These are phyloP conservation scores for Phocides pigmalion DNA, from an alignment of 1,140 invertebrate species.

Conservation along the genomic window DNA sequence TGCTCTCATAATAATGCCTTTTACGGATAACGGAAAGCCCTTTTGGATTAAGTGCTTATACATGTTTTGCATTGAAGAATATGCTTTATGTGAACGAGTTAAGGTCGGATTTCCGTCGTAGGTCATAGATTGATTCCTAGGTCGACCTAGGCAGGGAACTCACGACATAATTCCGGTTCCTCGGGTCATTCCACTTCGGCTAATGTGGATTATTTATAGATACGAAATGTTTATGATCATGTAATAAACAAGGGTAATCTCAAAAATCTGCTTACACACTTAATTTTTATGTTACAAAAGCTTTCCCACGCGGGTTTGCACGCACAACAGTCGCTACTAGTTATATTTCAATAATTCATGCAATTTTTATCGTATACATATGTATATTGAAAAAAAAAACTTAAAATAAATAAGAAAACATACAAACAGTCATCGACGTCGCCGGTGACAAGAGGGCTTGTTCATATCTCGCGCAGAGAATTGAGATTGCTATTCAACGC, in stretches of 20 bases:
- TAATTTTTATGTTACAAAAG: too few species aligned
- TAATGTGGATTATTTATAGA: constrained; percentile 26
- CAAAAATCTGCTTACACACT: too few species aligned
- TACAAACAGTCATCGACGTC: too few species aligned
- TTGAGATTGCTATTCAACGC: too few species aligned
- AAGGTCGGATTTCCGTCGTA: constrained; percentile 16
- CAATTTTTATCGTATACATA: too few species aligned
- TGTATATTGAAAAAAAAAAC: too few species aligned
- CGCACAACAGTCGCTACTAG: too few species aligned
- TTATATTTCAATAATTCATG: too few species aligned
- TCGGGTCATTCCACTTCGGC: constrained; percentile 41
- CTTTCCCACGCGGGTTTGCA: too few species aligned
- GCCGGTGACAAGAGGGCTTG: too few species aligned
- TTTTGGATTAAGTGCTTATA: constrained; percentile 24
- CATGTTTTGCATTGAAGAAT: constrained; percentile 6
- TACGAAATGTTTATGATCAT: constrained; percentile 16
- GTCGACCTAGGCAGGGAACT: constrained; percentile 41
- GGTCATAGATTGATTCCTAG: constrained; percentile 18
- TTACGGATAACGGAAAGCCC: constrained; percentile 32
- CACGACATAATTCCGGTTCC: constrained; percentile 42
- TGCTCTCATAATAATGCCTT: constrained; percentile 30
- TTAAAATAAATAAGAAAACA: too few species aligned
- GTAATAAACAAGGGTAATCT: not conserved
- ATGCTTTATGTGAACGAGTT: constrained; percentile 1
- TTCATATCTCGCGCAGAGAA: too few species aligned